Conservation (phyloP, 1,140 invertebrate genomes). For the Drosophila ercepeae region DNA sequence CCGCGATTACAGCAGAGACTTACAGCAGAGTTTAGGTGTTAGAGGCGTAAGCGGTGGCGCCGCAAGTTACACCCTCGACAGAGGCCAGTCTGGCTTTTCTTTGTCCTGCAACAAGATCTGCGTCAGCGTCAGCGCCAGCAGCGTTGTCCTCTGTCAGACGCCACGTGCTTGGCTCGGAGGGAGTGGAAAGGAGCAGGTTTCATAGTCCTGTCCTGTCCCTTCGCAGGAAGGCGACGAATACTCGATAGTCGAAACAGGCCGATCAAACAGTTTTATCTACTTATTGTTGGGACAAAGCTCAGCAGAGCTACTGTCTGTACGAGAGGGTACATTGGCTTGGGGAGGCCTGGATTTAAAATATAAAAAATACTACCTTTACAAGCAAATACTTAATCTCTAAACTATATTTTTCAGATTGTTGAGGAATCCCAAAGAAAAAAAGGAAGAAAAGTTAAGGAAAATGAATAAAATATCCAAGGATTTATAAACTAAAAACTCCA, state of each 20-base stretch:
- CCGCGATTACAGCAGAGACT: background rate
- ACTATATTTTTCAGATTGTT: background rate
- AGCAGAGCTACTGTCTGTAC: too few relatives aligned
- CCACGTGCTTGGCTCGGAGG: slow-evolving; percentile 26
- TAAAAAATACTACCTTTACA: background rate
- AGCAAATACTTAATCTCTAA: background rate
- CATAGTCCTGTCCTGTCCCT: background rate
- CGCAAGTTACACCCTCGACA: slow-evolving; percentile 2
- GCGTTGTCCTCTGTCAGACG: background rate
- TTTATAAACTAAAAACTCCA: background rate
- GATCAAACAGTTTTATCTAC: slow-evolving; percentile 65
- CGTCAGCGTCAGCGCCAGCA: background rate
- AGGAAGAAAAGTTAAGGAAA: too few relatives aligned
- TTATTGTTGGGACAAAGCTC: slow-evolving; percentile 42
- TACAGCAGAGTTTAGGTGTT: background rate
- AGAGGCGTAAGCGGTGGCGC: slow-evolving; percentile 11
- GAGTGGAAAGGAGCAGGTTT: background rate
- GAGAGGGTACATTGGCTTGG: slow-evolving; percentile 1
- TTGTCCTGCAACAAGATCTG: slow-evolving; percentile 13
- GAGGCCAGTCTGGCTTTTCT: background rate
- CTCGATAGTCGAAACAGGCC: slow-evolving; percentile 66
- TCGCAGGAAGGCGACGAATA: too few relatives aligned
- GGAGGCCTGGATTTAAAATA: background rate
- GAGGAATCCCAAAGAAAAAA: background rate
- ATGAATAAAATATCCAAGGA: too few relatives aligned